These are phyloP conservation scores for Cavia porcellus DNA, from an alignment of 2,113 vertebrate genomes.

Conservation along the genomic window DNA sequence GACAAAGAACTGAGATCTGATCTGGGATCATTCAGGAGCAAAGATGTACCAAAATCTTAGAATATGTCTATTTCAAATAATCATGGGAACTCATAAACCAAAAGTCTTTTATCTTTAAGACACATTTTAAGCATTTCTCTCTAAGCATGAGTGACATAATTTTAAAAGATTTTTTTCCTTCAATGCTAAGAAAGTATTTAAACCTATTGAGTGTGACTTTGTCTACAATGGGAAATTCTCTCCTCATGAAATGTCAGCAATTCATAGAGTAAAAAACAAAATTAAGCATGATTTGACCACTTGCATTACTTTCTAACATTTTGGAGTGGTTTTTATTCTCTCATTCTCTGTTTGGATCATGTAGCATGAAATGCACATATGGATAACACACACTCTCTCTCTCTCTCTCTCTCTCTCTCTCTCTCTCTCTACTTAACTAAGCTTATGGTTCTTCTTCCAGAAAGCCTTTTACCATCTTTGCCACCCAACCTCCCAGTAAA, in stretches of 20 bases:
- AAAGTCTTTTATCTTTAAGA: constrained; percentile 47
- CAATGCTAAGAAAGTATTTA: constrained; percentile 20
- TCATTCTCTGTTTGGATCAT: constrained; percentile 29
- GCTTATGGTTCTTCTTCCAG: background rate
- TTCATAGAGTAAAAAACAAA: constrained; percentile 44
- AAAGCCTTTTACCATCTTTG: background rate
- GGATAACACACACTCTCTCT: background rate
- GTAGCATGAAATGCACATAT: background rate
- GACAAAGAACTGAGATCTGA: constrained; percentile 54
- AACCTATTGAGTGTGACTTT: constrained; percentile 29
- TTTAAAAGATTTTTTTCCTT: constrained; percentile 53
- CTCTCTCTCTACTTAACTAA: background rate
- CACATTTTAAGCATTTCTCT: constrained; percentile 8
- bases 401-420: too few species aligned
- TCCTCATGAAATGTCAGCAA: background rate
- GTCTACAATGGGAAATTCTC: constrained; percentile 20
- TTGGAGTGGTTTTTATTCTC: constrained; percentile 13
- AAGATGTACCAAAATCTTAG: constrained; percentile 43
- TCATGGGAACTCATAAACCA: constrained; percentile 9
- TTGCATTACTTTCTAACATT: background rate
- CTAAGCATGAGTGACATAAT: constrained; percentile 11
- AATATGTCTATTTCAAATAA: constrained; percentile 48
- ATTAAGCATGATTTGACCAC: constrained; percentile 9
- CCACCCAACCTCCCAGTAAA: background rate
- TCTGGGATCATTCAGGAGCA: constrained; percentile 59